Evolutionary conservation across 2,888 invertebrate genomes (phyloP).

Genomic region (Drosophila peninsularis): DNA sequence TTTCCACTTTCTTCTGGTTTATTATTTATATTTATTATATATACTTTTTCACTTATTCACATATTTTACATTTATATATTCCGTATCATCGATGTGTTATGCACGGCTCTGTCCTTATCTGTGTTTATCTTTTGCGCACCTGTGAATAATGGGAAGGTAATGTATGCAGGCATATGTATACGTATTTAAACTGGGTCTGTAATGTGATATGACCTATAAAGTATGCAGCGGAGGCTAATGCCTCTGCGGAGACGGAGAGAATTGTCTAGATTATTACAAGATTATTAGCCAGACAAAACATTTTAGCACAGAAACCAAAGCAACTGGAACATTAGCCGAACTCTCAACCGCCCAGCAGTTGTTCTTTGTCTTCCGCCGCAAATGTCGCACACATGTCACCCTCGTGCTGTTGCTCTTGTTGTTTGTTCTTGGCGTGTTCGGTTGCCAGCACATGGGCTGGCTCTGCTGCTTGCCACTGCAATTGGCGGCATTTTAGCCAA

Average conservation of each 20-base stretch:
- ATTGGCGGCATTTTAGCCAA: slow-evolving; percentile 74
- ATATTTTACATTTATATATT: slow-evolving; percentile 11
- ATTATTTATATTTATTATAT: slow-evolving; percentile 15
- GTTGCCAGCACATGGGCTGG: slow-evolving; percentile 57
- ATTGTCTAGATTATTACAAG: slow-evolving; percentile 68
- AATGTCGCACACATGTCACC: slow-evolving; percentile 79
- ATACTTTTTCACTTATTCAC: slow-evolving; percentile 46
- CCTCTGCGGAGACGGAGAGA: slow-evolving; percentile 19
- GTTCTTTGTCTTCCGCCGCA: slow-evolving; percentile 54
- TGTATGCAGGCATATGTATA: not conserved
- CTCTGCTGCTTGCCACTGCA: slow-evolving; percentile 48
- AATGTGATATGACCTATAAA: slow-evolving; percentile 54
- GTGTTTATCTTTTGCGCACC: slow-evolving; percentile 15
- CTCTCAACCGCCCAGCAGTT: slow-evolving; percentile 23
- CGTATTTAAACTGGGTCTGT: slow-evolving; percentile 46
- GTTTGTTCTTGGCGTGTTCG: slow-evolving; percentile 29
- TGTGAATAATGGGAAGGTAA: slow-evolving; percentile 13
- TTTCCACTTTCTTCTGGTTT: slow-evolving; percentile 7
- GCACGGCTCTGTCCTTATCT: slow-evolving; percentile 8
- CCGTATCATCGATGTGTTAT: slow-evolving; percentile 76
- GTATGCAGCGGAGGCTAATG: slow-evolving; percentile 8
- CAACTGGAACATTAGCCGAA: slow-evolving; percentile 81
- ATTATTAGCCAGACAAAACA: slow-evolving; percentile 76
- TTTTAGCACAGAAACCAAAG: slow-evolving; percentile 82
- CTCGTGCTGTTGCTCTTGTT: slow-evolving; percentile 26